Conservation (phyloP, 2,113 vertebrate genomes). For the Anoplopoma fimbria region DNA sequence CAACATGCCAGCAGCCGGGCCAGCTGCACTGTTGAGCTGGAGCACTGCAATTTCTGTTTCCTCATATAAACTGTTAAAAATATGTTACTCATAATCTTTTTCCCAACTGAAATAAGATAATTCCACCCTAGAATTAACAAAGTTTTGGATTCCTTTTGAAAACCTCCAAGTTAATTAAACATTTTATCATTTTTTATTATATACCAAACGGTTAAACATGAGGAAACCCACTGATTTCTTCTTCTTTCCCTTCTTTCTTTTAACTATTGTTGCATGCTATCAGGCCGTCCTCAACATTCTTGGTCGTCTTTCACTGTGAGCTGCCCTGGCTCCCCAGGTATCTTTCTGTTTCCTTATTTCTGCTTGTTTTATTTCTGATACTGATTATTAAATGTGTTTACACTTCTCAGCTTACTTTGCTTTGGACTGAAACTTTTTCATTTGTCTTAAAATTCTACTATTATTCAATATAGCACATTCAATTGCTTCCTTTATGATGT, state of each 20-base stretch:
- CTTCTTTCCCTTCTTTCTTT: neutral
- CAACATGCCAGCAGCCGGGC: conserved; percentile 40
- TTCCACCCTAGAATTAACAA: neutral
- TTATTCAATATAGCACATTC: neutral
- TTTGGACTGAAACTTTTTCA: neutral
- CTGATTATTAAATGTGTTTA: neutral
- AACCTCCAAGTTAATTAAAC: neutral
- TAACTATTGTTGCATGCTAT: conserved; percentile 23
- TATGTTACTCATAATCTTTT: neutral
- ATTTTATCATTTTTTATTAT: neutral
- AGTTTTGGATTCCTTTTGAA: neutral
- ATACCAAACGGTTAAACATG: neutral
- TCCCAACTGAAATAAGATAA: neutral
- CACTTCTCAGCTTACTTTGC: neutral
- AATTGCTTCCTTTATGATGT: neutral
- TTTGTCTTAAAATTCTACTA: neutral
- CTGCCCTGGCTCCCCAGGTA: conserved; percentile 84
- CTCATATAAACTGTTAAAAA: neutral
- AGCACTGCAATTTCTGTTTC: conserved; percentile 20
- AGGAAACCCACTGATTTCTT: neutral
- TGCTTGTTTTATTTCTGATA: neutral
- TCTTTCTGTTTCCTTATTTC: conserved; percentile 33
- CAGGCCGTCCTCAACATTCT: conserved; percentile 81
- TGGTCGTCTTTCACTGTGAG: conserved; percentile 84
- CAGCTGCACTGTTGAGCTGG: conserved; percentile 34